Conservation (phyloP, 2,113 vertebrate species). For the Barnardius zonarius region DNA sequence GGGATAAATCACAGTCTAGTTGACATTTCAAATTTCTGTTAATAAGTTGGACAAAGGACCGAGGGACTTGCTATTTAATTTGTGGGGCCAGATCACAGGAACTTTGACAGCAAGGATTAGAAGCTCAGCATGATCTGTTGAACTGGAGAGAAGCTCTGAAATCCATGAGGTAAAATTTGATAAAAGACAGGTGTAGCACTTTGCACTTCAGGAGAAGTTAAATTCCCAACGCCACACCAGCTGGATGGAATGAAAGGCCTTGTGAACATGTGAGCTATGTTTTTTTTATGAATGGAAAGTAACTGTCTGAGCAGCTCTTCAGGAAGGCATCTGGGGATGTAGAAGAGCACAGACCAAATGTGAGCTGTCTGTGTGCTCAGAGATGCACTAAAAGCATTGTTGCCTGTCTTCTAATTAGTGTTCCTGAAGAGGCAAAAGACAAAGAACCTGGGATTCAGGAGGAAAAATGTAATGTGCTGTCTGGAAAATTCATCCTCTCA, state of each 20-base stretch:
- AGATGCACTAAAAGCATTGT: not conserved
- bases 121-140: not conserved
- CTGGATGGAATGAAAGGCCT: not conserved
- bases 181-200: not conserved
- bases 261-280: not conserved
- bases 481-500: not conserved
- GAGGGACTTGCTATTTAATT: not conserved
- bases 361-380: not conserved
- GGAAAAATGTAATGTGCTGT: not conserved
- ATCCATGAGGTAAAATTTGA: not conserved
- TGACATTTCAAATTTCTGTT: not conserved
- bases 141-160: not conserved
- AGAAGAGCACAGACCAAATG: not conserved
- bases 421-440: not conserved
- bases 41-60: not conserved
- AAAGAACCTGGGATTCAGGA: not conserved
- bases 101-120: not conserved
- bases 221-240: not conserved
- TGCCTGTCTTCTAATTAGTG: not conserved
- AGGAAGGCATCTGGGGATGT: not conserved
- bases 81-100: not conserved
- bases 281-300: constrained; percentile 8
- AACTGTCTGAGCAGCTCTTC: not conserved
- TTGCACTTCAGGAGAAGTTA: not conserved
- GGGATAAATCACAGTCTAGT: not conserved